Base-by-base conservation (phyloP, 2,888 invertebrate species). In the Machimus rusticus region DNA sequence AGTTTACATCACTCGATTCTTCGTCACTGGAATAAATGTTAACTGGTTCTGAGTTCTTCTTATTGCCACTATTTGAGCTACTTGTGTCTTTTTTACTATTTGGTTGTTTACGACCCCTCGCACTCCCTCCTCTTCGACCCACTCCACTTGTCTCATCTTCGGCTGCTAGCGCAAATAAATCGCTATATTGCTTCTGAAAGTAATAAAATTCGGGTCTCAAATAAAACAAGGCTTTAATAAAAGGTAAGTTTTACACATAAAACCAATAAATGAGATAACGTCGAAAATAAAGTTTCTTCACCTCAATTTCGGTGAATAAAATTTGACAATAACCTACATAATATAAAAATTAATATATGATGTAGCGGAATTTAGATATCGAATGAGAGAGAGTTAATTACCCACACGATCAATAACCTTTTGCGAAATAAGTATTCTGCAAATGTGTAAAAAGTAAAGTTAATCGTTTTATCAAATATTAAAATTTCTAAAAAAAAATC, bases 111-210 rank as follows among this genome's bases (percentile, higher is more conserved):
- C 94, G 93, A 89, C 95, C 93, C 90, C 95, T 95, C 89, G 95
- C 94, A 88, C 94, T 94, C 28, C 93, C 94, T 87, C 95, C 95
- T 90, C 95, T 94, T 90, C 94, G 94, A 90, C 93, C 95, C 91
- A 94, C 95, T 89, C 93, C 95, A 90, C 92, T 92, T 87, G 95
- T 94, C 91, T 97, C 98, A 91, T 97, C 97, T 91, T 97, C 97
- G 93, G 98, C 98, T 43, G 97, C 97, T 90, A 99, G 94, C 8
- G 97, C 96, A 92, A 98, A 97, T 90, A 99, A 94, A 91, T 98
- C 98, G 91, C 96, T 96, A 93, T 97, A 98, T 94, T 97, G 97
- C 93, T 97, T 97, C 95, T 95, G 93, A 88, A 93, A 93, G 87
- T 28, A 19, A 89, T 66, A 87, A 87, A 9, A 39, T 9, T 34